Percentiles rank a stretch among this genome's conserved stretches.
Evolutionary conservation across 2,888 invertebrate genomes (phyloP).

Genomic region (Macrosoma leucophasiata): DNA sequence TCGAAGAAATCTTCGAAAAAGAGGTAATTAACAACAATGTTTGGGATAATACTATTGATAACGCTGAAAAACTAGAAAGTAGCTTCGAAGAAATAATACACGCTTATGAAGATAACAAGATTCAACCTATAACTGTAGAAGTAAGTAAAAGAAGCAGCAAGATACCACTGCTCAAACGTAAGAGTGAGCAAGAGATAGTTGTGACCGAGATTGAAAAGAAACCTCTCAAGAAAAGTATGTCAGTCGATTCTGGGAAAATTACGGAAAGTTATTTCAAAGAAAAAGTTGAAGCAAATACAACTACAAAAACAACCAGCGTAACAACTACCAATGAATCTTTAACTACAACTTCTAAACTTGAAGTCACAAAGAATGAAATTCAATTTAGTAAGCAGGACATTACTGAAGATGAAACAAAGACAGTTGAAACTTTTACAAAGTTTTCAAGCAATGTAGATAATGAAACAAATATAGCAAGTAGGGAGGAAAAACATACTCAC

Average conservation of each 20-base stretch:
- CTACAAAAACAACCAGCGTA: slow-evolving; percentile 5
- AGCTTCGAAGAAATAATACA: slow-evolving; percentile 62
- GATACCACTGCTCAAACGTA: slow-evolving; percentile 49
- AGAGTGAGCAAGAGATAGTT: slow-evolving; percentile 41
- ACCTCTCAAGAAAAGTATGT: slow-evolving; percentile 23
- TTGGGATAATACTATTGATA: slow-evolving; percentile 32
- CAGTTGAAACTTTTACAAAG: background rate
- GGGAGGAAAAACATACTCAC: background rate
- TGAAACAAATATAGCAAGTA: background rate
- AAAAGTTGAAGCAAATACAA: slow-evolving; percentile 2
- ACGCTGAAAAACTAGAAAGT: slow-evolving; percentile 47
- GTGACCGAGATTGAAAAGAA: slow-evolving; percentile 25
- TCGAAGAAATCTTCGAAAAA: slow-evolving; percentile 46
- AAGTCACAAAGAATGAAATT: slow-evolving; percentile 6
- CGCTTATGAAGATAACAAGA: slow-evolving; percentile 47
- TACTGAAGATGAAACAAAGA: background rate
- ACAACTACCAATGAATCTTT: slow-evolving; percentile 5
- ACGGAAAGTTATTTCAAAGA: slow-evolving; percentile 2
- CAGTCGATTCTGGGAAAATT: slow-evolving; percentile 16
- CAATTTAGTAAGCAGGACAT: background rate
- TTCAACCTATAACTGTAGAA: slow-evolving; percentile 33
- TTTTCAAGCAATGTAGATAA: background rate
- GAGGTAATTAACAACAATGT: no score
- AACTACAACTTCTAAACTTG: slow-evolving; percentile 1
- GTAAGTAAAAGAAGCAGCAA: slow-evolving; percentile 39